Conservation (phyloP, 2,113 vertebrate genomes). For the Toxostoma redivivum region DNA sequence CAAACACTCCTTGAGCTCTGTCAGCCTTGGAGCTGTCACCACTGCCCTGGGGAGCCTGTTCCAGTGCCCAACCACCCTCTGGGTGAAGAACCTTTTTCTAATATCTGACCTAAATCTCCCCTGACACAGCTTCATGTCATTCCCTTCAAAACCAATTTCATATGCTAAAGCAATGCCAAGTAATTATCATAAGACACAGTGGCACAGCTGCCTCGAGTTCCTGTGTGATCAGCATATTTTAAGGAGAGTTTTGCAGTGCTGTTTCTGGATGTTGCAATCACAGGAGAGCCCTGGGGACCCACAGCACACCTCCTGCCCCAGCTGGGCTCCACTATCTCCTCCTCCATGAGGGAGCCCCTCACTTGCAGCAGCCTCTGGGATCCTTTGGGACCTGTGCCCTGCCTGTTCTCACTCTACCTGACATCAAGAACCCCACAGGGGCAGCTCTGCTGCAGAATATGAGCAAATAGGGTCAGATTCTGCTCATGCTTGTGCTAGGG, state of each 20-base stretch:
- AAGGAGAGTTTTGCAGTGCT: not conserved
- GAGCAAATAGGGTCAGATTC: not conserved
- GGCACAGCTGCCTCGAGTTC: not conserved
- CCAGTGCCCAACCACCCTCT: not conserved
- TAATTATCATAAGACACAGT: not conserved
- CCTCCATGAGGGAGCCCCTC: not conserved
- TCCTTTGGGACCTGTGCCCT: not conserved
- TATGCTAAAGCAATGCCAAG: not conserved
- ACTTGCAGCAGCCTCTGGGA: not conserved
- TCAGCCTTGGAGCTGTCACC: not conserved
- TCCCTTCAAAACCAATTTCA: not conserved
- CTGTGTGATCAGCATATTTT: not conserved
- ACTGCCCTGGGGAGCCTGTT: not conserved
- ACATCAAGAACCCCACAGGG: too few relatives aligned
- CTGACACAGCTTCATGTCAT: not conserved
- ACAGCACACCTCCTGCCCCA: not conserved
- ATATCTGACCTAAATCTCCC: not conserved
- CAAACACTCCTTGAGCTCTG: not conserved
- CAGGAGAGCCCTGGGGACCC: not conserved
- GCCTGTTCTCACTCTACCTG: not conserved
- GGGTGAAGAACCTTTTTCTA: not conserved
- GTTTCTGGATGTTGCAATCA: not conserved
- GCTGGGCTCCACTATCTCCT: not conserved
- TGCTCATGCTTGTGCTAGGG: not conserved
- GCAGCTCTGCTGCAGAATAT: not conserved